These are phyloP conservation scores for Calcarius lapponicus DNA, from an alignment of 2,797 vertebrate species.

Conservation along the genomic window DNA sequence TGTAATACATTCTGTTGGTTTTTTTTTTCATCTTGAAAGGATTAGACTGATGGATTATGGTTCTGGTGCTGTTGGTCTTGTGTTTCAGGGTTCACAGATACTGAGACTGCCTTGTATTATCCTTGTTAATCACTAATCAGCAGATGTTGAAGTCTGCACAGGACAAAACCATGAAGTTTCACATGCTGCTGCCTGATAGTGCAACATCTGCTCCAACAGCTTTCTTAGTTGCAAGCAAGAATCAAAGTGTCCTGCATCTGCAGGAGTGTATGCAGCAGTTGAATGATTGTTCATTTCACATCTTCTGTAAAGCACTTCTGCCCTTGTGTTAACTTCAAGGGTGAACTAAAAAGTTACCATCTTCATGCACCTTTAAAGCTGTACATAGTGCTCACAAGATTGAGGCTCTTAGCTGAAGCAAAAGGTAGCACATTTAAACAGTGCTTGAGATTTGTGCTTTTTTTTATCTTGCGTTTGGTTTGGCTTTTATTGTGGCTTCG, in stretches of 20 bases:
- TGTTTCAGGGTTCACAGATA: neutral
- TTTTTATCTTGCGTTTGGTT: neutral
- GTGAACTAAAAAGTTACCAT: neutral
- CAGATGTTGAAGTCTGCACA: neutral
- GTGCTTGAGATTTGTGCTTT: neutral
- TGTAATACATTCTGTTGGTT: neutral
- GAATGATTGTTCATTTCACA: neutral
- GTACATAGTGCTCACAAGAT: neutral
- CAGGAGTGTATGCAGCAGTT: neutral
- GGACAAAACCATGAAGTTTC: neutral
- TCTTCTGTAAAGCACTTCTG: neutral
- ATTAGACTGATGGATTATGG: neutral
- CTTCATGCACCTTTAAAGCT: neutral
- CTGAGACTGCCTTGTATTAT: neutral
- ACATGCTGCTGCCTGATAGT: neutral
- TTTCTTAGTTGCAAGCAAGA: neutral
- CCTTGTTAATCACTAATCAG: neutral
- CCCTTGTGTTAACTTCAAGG: neutral
- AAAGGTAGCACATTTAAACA: neutral
- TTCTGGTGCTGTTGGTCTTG: neutral
- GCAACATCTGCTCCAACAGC: no score
- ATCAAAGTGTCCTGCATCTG: neutral
- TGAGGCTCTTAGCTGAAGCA: neutral
- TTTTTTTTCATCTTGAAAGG: neutral
- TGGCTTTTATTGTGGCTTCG: neutral